Conservation (phyloP, 2,113 vertebrate species). For the Mormyrus lacerda region DNA sequence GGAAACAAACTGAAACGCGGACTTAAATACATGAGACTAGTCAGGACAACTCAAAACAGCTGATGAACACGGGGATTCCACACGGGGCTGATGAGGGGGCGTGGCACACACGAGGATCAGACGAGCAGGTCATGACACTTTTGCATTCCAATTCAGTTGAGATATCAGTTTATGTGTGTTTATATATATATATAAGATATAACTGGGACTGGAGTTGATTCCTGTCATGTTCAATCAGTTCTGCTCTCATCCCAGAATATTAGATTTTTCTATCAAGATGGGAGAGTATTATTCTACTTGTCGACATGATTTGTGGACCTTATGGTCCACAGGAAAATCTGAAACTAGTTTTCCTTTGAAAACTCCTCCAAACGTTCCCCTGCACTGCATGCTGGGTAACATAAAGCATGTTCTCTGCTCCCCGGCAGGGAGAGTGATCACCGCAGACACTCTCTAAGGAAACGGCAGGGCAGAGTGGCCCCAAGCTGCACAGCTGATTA, state of each 20-base stretch:
- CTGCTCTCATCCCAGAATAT: background rate
- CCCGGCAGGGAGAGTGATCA: background rate
- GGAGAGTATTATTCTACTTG: background rate
- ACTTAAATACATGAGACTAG: too few relatives aligned
- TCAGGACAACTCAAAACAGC: too few relatives aligned
- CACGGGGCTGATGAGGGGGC: too few relatives aligned
- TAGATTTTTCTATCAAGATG: background rate
- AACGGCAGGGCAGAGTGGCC: conserved; percentile 15
- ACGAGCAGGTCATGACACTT: too few relatives aligned
- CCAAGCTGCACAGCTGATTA: conserved; percentile 35
- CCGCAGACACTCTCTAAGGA: background rate
- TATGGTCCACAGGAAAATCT: background rate
- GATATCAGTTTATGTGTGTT: background rate
- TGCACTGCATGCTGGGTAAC: background rate
- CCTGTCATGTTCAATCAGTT: background rate
- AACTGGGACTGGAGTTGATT: background rate
- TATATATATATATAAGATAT: background rate
- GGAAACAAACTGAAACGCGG: too few relatives aligned
- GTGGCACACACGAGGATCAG: too few relatives aligned
- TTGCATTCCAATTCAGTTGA: background rate
- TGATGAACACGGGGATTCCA: too few relatives aligned
- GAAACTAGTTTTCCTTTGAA: background rate
- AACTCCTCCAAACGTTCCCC: background rate
- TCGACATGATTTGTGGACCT: background rate
- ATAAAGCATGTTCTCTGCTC: background rate